phyloP scores from a whole-genome alignment of 2,888 invertebrate species.

The Sinhomidia bicolor region DNA sequence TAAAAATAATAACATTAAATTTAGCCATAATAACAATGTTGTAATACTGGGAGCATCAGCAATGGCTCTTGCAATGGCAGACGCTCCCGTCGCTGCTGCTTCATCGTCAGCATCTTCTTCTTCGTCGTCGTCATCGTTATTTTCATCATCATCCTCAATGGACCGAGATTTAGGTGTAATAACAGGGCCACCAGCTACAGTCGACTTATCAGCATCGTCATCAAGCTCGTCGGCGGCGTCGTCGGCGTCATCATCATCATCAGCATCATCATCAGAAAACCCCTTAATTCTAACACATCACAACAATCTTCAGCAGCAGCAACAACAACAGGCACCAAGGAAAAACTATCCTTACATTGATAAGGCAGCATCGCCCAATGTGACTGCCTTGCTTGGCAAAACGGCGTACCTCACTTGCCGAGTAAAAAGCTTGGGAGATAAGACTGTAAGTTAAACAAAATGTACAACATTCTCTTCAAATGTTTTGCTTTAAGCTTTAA shows the following conservation, averaged over 20 bases:
- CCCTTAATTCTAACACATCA: constrained; percentile 57
- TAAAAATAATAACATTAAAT: neutral
- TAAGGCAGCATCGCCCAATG: constrained; percentile 87
- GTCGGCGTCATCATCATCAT: constrained; percentile 21
- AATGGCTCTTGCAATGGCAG: constrained; percentile 39
- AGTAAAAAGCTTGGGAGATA: constrained; percentile 94
- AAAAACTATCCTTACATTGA: constrained; percentile 87
- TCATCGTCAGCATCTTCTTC: constrained; percentile 27
- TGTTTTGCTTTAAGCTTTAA: neutral
- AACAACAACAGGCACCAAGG: constrained; percentile 50
- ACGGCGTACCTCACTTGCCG: constrained; percentile 94
- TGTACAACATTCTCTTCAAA: neutral
- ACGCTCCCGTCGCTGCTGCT: constrained; percentile 8
- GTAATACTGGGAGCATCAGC: constrained; percentile 39
- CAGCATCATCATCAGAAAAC: constrained; percentile 51
- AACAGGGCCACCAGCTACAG: constrained; percentile 63
- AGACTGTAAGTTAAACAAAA: constrained; percentile 86
- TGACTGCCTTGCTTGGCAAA: constrained; percentile 92
- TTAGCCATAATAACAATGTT: neutral
- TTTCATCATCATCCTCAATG: constrained; percentile 55
- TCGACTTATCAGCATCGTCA: constrained; percentile 40
- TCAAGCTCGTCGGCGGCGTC: neutral
- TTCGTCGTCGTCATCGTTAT: constrained; percentile 13
- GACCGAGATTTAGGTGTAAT: constrained; percentile 64
- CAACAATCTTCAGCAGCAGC: constrained; percentile 27